Evolutionary conservation across 1,140 invertebrate species (phyloP).

Genomic region (Homarus americanus): DNA sequence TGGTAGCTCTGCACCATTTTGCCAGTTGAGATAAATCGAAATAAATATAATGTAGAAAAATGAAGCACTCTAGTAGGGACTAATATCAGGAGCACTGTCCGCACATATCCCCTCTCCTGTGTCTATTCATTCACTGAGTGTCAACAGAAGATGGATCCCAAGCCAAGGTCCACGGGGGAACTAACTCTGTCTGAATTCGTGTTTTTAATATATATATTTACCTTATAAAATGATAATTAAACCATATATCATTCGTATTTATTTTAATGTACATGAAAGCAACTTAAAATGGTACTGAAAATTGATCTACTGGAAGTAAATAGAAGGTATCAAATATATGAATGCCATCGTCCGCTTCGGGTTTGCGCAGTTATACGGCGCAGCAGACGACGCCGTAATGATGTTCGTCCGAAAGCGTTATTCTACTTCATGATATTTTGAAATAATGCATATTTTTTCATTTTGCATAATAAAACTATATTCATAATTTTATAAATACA

Average conservation of each 20-base stretch:
- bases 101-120: slow-evolving; percentile 20
- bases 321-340: not conserved
- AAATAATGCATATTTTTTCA: too few species aligned
- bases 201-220: not conserved
- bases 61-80: slow-evolving; percentile 7
- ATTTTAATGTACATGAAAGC: not conserved
- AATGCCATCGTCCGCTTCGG: not conserved
- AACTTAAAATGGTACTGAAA: not conserved
- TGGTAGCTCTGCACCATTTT: slow-evolving; percentile 98
- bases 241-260: not conserved
- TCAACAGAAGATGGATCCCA: not conserved
- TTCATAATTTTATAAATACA: too few species aligned
- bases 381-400: not conserved
- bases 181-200: not conserved
- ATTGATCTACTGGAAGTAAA: too few species aligned
- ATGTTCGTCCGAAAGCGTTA: not conserved
- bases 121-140: slow-evolving; percentile 62
- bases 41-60: slow-evolving; percentile 29
- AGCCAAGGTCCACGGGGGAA: not conserved
- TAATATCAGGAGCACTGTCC: slow-evolving; percentile 53
- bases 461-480: too few species aligned
- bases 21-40: not conserved
- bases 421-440: not conserved
- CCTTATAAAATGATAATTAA: not conserved
- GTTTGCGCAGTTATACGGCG: not conserved